Evolutionary conservation across 2,888 invertebrate genomes (phyloP), one percentile per base, ranked within the genome.

Genomic region (Ariolimax columbianus): DNA sequence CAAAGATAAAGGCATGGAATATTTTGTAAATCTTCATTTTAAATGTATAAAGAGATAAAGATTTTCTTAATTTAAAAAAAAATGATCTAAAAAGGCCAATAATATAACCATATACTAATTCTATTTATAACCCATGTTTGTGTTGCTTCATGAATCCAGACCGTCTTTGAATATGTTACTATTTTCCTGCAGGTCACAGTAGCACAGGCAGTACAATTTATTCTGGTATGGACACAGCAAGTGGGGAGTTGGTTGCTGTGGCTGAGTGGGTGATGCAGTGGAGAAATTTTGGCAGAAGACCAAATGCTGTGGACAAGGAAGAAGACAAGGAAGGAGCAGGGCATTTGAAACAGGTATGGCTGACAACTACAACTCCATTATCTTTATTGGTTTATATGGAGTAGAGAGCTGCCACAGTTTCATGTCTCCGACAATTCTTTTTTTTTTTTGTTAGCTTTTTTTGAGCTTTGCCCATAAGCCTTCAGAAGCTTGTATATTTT

Each of bases 121-220:
- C 47, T 47, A 47, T 47, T 47, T 47, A 47, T 55, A 11, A 55
- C 3, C 23, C 47, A n/a, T n/a, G 23, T n/a, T 7, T 14, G 30
- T 30, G 9, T 30, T 63, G 63, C 30, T 23, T 23, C 63, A 14
- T 78, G 19, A 51, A 51, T 17, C 17, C 23, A 47, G 33, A 30
- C 14, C 47, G 19, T 4, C 1, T 23, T 47, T 72, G 51, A 38
- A 23, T 43, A 23, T 30, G 19, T 40, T n/a, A n/a, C n/a, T 36
- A 26, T 38, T 33, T 77, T 51, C 19, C 43, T 59, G n/a, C 87
- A 96, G 97, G 96, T 2, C 97, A 97, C 92, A 96, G 96, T 43
- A 94, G 95, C 47, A 96, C 96, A 88, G 97, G 97, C 14, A 96
- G 96, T 75, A 96, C 96, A 40, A 96, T 96, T 4, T 97, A 96